Percentiles rank a stretch among this genome's conserved stretches.
These are phyloP conservation scores for Mastigias papua DNA, from an alignment of 30 jellyfish, hydroid and myxozoan species.

Conservation along the genomic window DNA sequence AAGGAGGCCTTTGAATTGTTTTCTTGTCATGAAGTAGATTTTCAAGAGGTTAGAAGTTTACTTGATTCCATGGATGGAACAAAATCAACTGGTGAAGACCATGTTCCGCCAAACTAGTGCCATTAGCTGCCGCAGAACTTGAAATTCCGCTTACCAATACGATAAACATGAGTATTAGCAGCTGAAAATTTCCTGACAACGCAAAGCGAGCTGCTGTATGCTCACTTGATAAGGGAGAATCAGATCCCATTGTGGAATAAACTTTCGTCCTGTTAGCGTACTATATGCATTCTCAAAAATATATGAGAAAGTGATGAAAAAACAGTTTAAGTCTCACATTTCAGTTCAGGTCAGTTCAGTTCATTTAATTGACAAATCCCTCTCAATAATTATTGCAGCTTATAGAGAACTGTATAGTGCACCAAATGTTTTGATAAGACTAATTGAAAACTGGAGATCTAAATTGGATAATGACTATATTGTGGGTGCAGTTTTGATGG, in stretches of 20 bases:
- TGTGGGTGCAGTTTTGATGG: background rate
- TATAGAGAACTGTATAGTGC: constrained; percentile 2
- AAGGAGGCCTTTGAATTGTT: constrained; percentile 1
- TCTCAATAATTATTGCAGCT: constrained; percentile 17
- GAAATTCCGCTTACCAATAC: constrained; percentile 10
- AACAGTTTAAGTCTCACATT: too few relatives aligned
- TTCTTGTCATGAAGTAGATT: constrained; percentile 46
- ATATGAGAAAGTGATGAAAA: constrained; percentile 7
- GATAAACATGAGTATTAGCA: constrained; percentile 15
- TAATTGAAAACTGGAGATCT: constrained; percentile 15
- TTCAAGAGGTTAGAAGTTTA: background rate
- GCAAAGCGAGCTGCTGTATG: constrained; percentile 23
- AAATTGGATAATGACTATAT: background rate
- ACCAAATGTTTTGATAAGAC: background rate
- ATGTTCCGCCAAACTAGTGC: constrained; percentile 56
- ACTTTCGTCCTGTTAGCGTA: constrained; percentile 40
- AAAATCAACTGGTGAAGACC: constrained; percentile 49
- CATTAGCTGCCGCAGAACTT: constrained; percentile 42
- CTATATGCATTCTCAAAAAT: constrained; percentile 27
- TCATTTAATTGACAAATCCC: background rate
- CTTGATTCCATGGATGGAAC: constrained; percentile 1
- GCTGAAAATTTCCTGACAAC: background rate
- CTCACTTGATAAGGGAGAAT: constrained; percentile 37
- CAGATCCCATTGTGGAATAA: background rate
- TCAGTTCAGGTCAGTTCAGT: too few relatives aligned